Base-by-base conservation (phyloP, 1,140 invertebrate species). In the Saxidomus purpurata region DNA sequence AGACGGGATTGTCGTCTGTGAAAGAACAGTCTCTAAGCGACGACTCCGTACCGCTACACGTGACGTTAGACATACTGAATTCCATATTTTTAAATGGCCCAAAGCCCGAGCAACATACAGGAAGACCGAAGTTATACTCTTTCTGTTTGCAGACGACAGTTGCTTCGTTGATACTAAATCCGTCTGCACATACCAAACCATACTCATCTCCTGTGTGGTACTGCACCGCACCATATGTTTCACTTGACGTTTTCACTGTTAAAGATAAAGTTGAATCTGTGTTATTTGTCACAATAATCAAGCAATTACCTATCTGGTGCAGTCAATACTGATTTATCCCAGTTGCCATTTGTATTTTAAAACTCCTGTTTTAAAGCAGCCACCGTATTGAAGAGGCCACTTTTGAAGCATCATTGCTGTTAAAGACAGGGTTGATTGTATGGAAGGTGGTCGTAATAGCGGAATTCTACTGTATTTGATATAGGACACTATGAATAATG, bases 101-200 rank as follows among this genome's bases (percentile, higher is more conserved):
- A 43, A 91, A 91, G 34, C 89, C 87, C 22, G 92, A 89, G 69
- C 90, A 87, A 11, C 88, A 89, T 9, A 89, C 8, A 11, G 61
- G 22, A 11, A 85, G 77, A 25, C 92, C 92, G 38, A 40, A 77
- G 9, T 28, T 4, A 71, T 25, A 94, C 4, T 92, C 92, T 15
- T 87, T 59, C 38, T 93, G 71, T 77, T 81, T 89, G 79, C 94
- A 95, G 9, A 92, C 88, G 3, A 94, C 93, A 0, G 38, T 81
- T 38, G 94, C 94, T 52, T 90, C 92, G 4, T 89, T 86, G n/a
- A 91, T 40, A 61, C 92, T 90, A 67, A 92, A 94, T 1, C 83
- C 86, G 55, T 93, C 90, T 34, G 89, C 59, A 85, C 94, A 95
- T 13, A 94, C 80, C 17, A 71, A 69, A 25, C 94, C 94, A 81